phyloP scores from a whole-genome alignment of 2,113 vertebrate genomes.

The Cinclus mexicanus region DNA sequence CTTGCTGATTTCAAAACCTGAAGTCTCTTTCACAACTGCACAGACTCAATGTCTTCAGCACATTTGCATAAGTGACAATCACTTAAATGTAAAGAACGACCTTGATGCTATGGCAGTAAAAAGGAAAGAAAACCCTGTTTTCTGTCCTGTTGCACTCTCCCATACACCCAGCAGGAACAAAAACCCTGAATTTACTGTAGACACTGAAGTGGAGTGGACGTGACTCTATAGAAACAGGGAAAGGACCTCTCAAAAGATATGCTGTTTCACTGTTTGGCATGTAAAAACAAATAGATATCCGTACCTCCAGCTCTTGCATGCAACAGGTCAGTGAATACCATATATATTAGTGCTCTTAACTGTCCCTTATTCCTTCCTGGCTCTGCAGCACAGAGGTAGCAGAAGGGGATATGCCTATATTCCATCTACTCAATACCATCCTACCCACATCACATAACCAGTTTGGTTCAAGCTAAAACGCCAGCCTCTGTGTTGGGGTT shows the following conservation, averaged over 20 bases:
- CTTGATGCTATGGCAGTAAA: not conserved
- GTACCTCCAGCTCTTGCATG: not conserved
- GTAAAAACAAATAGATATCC: not conserved
- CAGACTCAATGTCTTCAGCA: not conserved
- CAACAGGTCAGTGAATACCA: not conserved
- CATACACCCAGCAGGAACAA: not conserved
- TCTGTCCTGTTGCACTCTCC: not conserved
- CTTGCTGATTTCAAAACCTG: not conserved
- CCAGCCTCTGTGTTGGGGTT: not conserved
- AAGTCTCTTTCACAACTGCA: not conserved
- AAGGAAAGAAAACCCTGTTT: not conserved
- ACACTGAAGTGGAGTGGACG: not conserved
- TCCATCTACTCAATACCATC: not conserved
- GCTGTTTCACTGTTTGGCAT: fast-evolving
- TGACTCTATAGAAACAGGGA: not conserved
- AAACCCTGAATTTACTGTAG: not conserved
- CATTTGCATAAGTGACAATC: not conserved
- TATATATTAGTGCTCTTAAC: not conserved
- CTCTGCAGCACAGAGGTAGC: not conserved
- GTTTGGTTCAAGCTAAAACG: not conserved
- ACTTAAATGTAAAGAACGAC: not conserved
- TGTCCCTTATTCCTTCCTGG: not conserved
- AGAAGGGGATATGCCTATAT: not conserved
- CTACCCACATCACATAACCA: not conserved
- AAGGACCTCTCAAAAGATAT: not conserved